Conservation (phyloP, 53 echinoderm and acorn worm genomes). For the Temnopleurus reevesii region DNA sequence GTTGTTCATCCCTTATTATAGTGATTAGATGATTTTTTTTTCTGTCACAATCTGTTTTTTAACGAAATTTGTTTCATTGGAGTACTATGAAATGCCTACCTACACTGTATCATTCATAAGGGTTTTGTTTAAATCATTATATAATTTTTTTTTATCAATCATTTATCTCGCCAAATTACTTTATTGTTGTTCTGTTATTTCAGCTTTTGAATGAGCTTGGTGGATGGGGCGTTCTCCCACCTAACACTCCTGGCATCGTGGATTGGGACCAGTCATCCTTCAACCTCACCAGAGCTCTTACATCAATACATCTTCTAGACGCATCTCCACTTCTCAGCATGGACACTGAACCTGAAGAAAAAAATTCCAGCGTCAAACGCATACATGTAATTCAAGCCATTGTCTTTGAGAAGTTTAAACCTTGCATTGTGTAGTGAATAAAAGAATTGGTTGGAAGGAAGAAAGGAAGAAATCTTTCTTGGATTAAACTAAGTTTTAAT, state of each 20-base stretch:
- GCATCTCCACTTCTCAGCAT: conserved; percentile 67
- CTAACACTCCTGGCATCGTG: conserved; percentile 40
- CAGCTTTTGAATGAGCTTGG: conserved; percentile 76
- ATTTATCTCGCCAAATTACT: conserved; percentile 41
- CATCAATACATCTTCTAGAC: conserved; percentile 51
- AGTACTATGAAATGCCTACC: too few species aligned
- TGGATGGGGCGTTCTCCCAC: conserved; percentile 77
- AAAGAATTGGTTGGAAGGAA: too few species aligned
- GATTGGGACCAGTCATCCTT: conserved; percentile 70
- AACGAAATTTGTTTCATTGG: too few species aligned
- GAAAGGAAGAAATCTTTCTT: too few species aligned
- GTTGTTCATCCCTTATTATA: too few species aligned
- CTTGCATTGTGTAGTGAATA: too few species aligned
- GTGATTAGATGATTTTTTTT: too few species aligned
- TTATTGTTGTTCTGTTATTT: neutral
- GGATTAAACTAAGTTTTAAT: neutral
- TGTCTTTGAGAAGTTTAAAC: too few species aligned
- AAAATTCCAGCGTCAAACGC: conserved; percentile 72
- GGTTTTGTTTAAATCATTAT: too few species aligned
- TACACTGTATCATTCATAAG: too few species aligned
- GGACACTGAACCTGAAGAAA: conserved; percentile 72
- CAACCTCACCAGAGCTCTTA: conserved; percentile 44
- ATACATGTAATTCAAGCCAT: conserved; percentile 78
- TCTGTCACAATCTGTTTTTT: too few species aligned
- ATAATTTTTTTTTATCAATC: too few species aligned